Base-by-base conservation (phyloP, 2,888 invertebrate genomes). In the Apamea anceps region DNA sequence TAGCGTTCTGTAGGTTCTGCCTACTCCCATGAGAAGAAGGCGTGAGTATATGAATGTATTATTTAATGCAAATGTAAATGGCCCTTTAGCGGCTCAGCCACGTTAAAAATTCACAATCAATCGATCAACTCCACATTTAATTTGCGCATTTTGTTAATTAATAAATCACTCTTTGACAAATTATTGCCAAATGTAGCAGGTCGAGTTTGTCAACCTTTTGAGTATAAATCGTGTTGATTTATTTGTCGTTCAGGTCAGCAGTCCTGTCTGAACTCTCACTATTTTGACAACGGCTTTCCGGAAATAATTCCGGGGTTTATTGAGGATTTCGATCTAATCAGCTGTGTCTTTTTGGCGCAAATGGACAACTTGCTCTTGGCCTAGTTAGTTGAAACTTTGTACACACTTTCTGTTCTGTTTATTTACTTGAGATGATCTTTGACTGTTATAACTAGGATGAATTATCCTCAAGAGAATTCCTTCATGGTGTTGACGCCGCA, bases 141-240 rank as follows among this genome's bases (percentile, higher is more conserved):
- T 45, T 77, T 21, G 21, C 37, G 45, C 12, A 54, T 18, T 81
- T 37, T 62, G 18, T 21, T 67, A 81, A 62, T 54, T n/a, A 42
- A 82, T 83, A 68, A 84, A 76, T 85, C 72, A 74, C 8, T 77
- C 57, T 48, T 15, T 0, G 65, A 57, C 72, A 72, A 48, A 63
- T 62, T 66, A 60, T 73, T 76, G 88, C 76, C 75, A 81, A 85
- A 85, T 63, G 54, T n/a, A 32, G 12, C 45, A 13, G 80, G 87
- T 75, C 57, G 21, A 54, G 66, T 71, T 74, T 75, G 73, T 57
- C 72, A 73, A 77, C 73, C 73, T 73, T 81, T 67, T 48, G 37
- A 37, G 45, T 75, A 74, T 86, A 85, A 86, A 86, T 87, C 74
- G 8, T 37, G 45, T 45, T 81, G 85, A 86, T 85, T 87, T 85